phyloP scores from a whole-genome alignment of 2,797 vertebrate genomes.

The Enteromius viviparus region DNA sequence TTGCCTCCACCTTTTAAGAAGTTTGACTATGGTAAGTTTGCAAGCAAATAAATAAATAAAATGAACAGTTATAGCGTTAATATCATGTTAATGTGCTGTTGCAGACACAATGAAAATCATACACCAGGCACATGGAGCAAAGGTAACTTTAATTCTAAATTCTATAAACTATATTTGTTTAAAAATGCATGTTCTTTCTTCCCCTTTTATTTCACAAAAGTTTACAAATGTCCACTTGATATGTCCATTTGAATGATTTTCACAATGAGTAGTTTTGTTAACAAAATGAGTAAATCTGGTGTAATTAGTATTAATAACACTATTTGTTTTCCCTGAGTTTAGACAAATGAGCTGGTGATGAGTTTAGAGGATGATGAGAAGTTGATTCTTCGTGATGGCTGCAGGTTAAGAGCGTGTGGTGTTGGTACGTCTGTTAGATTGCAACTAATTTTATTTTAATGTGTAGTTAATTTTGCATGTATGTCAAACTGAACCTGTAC shows the following conservation, averaged over 20 bases:
- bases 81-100: conserved; percentile 34
- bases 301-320: neutral
- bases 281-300: neutral
- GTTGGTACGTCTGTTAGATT: conserved; percentile 77
- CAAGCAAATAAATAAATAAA: neutral
- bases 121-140: conserved; percentile 92
- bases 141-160: conserved; percentile 77
- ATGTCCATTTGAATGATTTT: neutral
- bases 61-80: neutral
- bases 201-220: neutral
- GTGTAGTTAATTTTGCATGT: neutral
- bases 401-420: conserved; percentile 81
- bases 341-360: conserved; percentile 94
- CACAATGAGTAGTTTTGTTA: neutral
- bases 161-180: neutral
- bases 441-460: neutral
- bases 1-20: conserved; percentile 89
- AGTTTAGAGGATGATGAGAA: conserved; percentile 88
- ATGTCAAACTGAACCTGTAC: neutral
- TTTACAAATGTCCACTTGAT: neutral
- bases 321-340: conserved; percentile 43
- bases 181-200: neutral
- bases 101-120: conserved; percentile 94
- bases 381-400: conserved; percentile 81
- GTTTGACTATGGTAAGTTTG: conserved; percentile 82